Conservation (phyloP, 2,888 invertebrate genomes). For the Seira sanloemensis region DNA sequence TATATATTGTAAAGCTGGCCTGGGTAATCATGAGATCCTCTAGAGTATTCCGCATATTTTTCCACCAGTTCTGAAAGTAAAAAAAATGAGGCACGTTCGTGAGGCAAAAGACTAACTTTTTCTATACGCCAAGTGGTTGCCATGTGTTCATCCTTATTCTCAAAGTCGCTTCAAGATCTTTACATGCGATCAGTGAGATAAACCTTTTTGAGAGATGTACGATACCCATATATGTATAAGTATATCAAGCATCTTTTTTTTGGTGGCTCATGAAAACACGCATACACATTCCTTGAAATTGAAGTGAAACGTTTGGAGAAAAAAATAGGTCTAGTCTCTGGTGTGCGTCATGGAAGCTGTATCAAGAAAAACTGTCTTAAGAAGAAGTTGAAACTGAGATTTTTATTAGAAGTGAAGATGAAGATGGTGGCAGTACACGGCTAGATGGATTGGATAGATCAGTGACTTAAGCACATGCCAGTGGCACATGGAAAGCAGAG, state of each 20-base stretch:
- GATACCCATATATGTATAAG: background rate
- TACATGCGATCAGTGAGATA: conserved; percentile 3
- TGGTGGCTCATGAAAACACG: background rate
- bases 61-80: background rate
- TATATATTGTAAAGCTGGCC: background rate
- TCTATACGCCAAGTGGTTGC: conserved; percentile 11
- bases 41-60: background rate
- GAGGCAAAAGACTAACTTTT: background rate
- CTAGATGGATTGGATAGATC: conserved; percentile 26
- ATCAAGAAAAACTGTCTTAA: too few relatives aligned
- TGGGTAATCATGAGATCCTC: too few relatives aligned
- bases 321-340: conserved; percentile 9
- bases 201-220: background rate
- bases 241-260: too few relatives aligned
- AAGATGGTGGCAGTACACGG: background rate
- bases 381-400: conserved; percentile 2
- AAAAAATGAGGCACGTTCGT: background rate
- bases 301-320: background rate
- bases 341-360: background rate
- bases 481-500: conserved; percentile 54
- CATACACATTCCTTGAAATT: background rate
- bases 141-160: conserved; percentile 32
- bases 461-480: conserved; percentile 53
- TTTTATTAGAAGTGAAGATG: background rate
- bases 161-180: background rate